Evolutionary conservation across 92 coral and sea anemone genomes (phyloP).

Genomic region (Palythoa grandiflora): DNA sequence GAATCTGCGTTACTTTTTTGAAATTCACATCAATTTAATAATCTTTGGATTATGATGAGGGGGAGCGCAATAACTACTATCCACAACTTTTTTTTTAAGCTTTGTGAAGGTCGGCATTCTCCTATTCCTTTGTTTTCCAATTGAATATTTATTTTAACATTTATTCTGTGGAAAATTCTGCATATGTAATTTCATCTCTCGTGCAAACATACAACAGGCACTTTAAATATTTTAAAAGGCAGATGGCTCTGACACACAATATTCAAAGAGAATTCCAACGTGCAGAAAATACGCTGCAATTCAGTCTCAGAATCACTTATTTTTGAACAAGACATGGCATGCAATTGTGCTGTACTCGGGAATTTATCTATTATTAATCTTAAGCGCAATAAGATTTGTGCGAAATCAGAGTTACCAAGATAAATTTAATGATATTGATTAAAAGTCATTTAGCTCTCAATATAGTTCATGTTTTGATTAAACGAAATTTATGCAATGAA

Average conservation of each 20-base stretch:
- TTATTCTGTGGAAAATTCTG: background rate
- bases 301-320: background rate
- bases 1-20: background rate
- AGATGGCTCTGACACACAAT: background rate
- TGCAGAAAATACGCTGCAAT: background rate
- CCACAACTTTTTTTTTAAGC: too few species aligned
- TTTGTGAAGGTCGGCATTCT: too few species aligned
- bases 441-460: background rate
- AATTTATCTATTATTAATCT: background rate
- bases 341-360: background rate
- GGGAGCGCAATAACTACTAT: too few species aligned
- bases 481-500: background rate
- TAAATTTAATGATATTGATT: background rate
- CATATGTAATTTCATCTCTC: background rate
- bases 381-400: conserved; percentile 3
- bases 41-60: too few species aligned
- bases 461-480: conserved; percentile 16
- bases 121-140: background rate
- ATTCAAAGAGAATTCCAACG: too few species aligned
- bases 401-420: background rate
- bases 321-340: background rate
- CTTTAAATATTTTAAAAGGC: background rate
- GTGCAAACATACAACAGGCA: conserved; percentile 11
- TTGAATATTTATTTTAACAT: background rate
- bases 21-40: background rate